Conservation (phyloP, 2,113 vertebrate species). For the Chrysochloris asiatica region DNA sequence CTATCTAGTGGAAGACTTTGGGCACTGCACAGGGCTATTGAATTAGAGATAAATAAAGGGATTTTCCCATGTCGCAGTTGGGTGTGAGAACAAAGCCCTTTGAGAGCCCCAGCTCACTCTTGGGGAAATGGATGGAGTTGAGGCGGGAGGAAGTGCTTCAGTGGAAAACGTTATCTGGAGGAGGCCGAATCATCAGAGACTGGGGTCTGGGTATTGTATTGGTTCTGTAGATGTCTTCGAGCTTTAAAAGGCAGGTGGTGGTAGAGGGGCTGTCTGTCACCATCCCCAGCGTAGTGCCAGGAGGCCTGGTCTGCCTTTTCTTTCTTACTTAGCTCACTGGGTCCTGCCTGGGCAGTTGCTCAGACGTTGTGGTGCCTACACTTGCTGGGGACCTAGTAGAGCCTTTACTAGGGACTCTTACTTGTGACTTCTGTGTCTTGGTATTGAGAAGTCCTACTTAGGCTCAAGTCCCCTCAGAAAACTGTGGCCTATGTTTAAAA, state of each 20-base stretch:
- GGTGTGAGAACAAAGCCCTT: background rate
- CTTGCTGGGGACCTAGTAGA: background rate
- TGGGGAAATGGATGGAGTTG: background rate
- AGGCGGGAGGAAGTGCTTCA: background rate
- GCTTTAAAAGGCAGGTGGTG: background rate
- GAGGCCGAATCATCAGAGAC: background rate
- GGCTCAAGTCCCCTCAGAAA: background rate
- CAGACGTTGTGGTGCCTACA: background rate
- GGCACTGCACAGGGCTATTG: background rate
- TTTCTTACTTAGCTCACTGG: background rate
- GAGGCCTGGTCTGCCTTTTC: background rate
- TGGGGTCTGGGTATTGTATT: background rate
- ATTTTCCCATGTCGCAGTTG: background rate
- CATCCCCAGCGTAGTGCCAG: background rate
- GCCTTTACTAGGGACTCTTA: background rate
- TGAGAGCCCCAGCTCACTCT: background rate
- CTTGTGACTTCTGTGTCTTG: background rate
- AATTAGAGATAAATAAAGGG: constrained; percentile 1
- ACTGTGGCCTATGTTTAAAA: no score
- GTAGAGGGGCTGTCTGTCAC: background rate
- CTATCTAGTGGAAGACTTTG: background rate
- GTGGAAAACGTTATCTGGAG: no score
- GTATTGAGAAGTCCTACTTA: background rate
- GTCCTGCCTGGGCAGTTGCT: background rate
- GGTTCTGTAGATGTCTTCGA: background rate